Conservation (phyloP, 2,113 vertebrate genomes). For the Hypocryptadius cinnamomeus region DNA sequence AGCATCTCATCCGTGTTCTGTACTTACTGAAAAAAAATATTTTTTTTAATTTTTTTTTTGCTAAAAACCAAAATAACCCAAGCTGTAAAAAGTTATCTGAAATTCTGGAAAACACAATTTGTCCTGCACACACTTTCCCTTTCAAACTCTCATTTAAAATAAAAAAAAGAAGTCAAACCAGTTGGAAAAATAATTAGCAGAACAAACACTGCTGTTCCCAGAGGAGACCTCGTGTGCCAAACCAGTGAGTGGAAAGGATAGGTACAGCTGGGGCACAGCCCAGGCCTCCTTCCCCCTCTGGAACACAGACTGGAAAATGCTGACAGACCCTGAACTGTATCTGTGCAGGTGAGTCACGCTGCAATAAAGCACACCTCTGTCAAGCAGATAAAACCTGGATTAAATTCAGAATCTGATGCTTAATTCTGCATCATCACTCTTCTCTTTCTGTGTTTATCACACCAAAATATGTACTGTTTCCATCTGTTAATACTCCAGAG, state of each 20-base stretch:
- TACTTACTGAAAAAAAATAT: not conserved
- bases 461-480: not conserved
- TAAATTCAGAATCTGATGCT: not conserved
- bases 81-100: not conserved
- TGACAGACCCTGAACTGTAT: not conserved
- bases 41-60: not conserved
- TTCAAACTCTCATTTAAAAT: not conserved
- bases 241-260: not conserved
- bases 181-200: not conserved
- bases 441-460: not conserved
- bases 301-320: not conserved
- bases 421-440: not conserved
- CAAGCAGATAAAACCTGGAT: not conserved
- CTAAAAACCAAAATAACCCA: not conserved
- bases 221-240: not conserved
- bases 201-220: not conserved
- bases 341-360: not conserved
- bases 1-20: not conserved
- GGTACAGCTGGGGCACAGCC: not conserved
- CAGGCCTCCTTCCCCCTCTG: not conserved
- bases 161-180: not conserved
- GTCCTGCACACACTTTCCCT: not conserved
- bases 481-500: slow-evolving; percentile 35
- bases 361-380: not conserved
- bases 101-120: not conserved